phyloP scores from a whole-genome alignment of 2,113 vertebrate genomes.

The Paradoxurus hermaphroditus region DNA sequence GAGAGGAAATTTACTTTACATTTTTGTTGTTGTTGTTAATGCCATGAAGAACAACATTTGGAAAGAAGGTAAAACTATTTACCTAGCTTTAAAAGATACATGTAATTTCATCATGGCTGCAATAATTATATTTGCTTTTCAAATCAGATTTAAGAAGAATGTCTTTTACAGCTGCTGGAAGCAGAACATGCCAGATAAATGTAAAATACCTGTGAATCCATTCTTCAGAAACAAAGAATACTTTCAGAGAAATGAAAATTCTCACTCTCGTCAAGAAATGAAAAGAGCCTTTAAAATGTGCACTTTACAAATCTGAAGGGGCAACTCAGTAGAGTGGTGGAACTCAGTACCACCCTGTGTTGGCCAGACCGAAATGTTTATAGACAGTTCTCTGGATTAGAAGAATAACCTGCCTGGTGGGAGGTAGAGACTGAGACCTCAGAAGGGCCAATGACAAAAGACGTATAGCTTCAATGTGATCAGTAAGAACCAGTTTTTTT shows the following conservation, averaged over 20 bases:
- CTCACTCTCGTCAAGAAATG: background rate
- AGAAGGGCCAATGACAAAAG: background rate
- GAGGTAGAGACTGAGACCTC: background rate
- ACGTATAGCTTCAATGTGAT: background rate
- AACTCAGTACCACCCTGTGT: constrained; percentile 15
- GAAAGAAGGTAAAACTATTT: background rate
- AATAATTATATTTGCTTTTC: constrained; percentile 38
- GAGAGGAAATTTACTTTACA: background rate
- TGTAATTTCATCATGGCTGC: background rate
- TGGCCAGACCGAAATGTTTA: constrained; percentile 30
- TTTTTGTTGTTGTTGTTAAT: background rate
- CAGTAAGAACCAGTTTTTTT: background rate
- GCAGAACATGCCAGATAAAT: constrained; percentile 17
- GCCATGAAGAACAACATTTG: background rate
- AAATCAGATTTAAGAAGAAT: constrained; percentile 48
- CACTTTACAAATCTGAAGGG: background rate
- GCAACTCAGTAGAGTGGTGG: background rate
- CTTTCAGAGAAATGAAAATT: constrained; percentile 48
- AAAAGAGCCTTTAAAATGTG: constrained; percentile 34
- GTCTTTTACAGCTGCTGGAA: background rate
- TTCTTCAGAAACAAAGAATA: constrained; percentile 42
- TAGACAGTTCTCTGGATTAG: background rate
- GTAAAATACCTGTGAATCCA: constrained; percentile 34
- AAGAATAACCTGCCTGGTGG: background rate
- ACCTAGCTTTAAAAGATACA: constrained; percentile 17